phyloP scores from a whole-genome alignment of 92 coral and sea anemone genomes.

The Pocillopora grandis region DNA sequence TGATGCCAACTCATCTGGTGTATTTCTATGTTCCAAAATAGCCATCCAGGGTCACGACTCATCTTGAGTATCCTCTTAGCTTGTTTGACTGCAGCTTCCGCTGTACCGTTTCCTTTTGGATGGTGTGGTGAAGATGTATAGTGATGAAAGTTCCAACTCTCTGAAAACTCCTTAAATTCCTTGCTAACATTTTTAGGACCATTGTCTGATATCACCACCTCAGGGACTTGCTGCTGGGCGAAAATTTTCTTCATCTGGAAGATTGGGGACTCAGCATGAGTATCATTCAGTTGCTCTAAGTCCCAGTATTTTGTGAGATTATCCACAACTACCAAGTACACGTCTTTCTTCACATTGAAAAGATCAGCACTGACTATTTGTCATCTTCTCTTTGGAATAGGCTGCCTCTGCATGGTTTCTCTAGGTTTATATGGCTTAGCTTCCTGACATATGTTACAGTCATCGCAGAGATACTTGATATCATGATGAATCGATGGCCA shows the following conservation, averaged over 20 bases:
- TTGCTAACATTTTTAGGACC: constrained; percentile 43
- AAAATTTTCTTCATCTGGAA: constrained; percentile 35
- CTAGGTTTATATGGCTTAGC: constrained; percentile 23
- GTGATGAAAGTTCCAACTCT: constrained; percentile 26
- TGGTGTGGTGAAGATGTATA: constrained; percentile 48
- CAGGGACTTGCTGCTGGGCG: constrained; percentile 23
- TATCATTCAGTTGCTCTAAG: constrained; percentile 15
- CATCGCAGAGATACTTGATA: constrained; percentile 19
- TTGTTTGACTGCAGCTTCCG: constrained; percentile 31
- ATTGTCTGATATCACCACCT: constrained; percentile 36
- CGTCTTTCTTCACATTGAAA: background rate
- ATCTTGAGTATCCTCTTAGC: constrained; percentile 19
- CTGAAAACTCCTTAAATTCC: constrained; percentile 15
- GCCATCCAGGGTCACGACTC: constrained; percentile 35
- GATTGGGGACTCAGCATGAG: constrained; percentile 25
- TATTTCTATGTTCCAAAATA: background rate
- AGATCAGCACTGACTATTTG: constrained; percentile 16
- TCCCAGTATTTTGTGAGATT: constrained; percentile 36
- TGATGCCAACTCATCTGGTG: constrained; percentile 19
- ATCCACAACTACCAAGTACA: constrained; percentile 30
- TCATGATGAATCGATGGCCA: constrained; percentile 26
- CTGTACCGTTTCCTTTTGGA: constrained; percentile 53
- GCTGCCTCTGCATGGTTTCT: constrained; percentile 29
- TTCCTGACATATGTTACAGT: constrained; percentile 23
- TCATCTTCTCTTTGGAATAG: background rate